Evolutionary conservation across 2,113 vertebrate genomes (phyloP).

Genomic region (Osmerus eperlanus): DNA sequence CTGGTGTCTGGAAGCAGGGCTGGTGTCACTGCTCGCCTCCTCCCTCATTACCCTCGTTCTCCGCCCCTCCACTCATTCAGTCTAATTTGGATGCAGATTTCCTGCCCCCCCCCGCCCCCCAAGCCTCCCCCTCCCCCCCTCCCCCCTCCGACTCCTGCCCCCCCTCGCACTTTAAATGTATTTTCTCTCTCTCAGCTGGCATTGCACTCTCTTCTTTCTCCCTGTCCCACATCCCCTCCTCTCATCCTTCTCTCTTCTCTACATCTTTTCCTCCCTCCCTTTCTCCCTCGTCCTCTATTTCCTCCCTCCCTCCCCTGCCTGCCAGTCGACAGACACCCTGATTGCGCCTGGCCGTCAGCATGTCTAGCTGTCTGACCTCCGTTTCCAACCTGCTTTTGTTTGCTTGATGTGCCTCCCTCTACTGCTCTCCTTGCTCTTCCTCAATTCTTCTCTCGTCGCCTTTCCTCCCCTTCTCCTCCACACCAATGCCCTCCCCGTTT

Average conservation of each 20-base stretch:
- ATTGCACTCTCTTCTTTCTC: background rate
- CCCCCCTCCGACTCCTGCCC: background rate
- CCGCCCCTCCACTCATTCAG: constrained; percentile 57
- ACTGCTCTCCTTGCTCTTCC: too few species aligned
- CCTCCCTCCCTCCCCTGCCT: constrained; percentile 40
- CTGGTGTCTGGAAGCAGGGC: constrained; percentile 49
- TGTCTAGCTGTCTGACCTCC: too few species aligned
- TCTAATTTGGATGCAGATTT: constrained; percentile 64
- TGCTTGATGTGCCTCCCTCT: too few species aligned
- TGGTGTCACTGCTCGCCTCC: constrained; percentile 54
- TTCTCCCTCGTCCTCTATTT: constrained; percentile 30
- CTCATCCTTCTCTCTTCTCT: constrained; percentile 9
- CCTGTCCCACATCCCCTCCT: background rate
- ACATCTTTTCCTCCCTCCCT: background rate
- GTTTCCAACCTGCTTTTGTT: too few species aligned
- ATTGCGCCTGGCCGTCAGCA: too few species aligned
- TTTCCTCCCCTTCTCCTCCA: too few species aligned
- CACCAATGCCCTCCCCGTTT: too few species aligned
- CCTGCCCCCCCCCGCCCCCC: constrained; percentile 45
- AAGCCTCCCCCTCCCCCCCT: constrained; percentile 14
- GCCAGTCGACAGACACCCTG: constrained; percentile 15
- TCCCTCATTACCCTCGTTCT: constrained; percentile 63
- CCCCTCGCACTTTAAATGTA: background rate
- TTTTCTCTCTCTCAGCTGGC: background rate
- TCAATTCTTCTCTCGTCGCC: too few species aligned